Percentiles rank a stretch among this genome's conserved stretches.
These are phyloP conservation scores for Venusia cambrica DNA, from an alignment of 2,888 invertebrate genomes.

Conservation along the genomic window DNA sequence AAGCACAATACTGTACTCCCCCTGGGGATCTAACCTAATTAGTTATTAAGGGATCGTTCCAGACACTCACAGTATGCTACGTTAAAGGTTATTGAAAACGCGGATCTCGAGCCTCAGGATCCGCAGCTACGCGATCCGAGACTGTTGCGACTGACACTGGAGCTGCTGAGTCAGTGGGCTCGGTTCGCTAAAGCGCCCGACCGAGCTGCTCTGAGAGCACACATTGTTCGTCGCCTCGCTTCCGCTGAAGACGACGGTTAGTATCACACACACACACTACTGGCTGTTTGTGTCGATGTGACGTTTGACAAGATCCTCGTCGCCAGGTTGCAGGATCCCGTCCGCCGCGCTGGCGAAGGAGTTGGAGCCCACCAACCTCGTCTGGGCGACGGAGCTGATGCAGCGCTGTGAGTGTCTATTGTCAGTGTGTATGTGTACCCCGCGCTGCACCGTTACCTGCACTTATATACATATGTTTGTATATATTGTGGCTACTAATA, in stretches of 20 bases:
- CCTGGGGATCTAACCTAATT: no score
- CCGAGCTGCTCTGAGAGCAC: constrained; percentile 45
- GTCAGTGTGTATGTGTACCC: no score
- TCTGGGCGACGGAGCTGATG: constrained; percentile 66
- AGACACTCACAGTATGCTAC: no score
- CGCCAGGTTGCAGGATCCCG: constrained; percentile 53
- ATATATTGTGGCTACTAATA: no score
- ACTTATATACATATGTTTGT: no score
- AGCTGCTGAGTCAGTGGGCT: constrained; percentile 66
- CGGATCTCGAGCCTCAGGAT: no score
- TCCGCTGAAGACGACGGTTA: constrained; percentile 46
- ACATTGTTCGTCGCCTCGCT: constrained; percentile 52
- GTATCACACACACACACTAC: background rate
- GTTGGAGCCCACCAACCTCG: constrained; percentile 53
- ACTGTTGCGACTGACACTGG: constrained; percentile 59
- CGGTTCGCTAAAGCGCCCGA: constrained; percentile 36
- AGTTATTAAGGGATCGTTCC: no score
- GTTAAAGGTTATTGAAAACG: no score
- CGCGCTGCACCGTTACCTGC: no score
- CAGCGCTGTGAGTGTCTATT: constrained; percentile 64
- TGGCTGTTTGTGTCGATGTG: background rate
- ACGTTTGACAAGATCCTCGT: background rate
- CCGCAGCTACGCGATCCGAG: constrained; percentile 48
- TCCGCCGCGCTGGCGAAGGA: constrained; percentile 51
- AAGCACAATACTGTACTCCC: no score